Base-by-base conservation (phyloP, 2,797 vertebrate species). In the Gorsachius magnificus region DNA sequence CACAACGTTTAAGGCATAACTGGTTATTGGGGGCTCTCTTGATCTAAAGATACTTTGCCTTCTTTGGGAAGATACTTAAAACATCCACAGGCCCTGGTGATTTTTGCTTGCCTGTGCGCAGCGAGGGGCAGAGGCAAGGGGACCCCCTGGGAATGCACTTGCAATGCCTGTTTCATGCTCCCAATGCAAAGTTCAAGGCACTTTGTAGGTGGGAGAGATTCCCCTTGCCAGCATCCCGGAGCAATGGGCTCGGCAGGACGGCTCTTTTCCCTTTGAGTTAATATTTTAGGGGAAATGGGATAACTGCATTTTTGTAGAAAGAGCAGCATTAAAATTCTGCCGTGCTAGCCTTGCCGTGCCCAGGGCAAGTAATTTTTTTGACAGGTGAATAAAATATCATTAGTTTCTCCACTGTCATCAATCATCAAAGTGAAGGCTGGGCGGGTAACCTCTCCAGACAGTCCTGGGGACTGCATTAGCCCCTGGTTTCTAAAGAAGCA, bases 321-420 rank as follows among this genome's bases (percentile, higher is more conserved):
- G 57, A 58, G 38, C 12, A 1, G 84, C 0, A 0, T 90, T 95
- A 50, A 53, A 57, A 90, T 90, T 86, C 89, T 78, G 28, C 72
- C 0, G 1, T 29, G 63, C 66, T 78, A 58, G 90, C 69, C 57
- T 70, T 57, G 71, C 95, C 80, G 89, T 43, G 85, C 79, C 68
- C 36, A 48, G 70, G 84, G 93, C 77, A 97, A 96, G 83, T 94
- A 97, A 97, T 97, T 96, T 87, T 93, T 97, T 97, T 97, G 97
- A 96, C 96, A 97, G 80, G 93, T 96, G 97, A 92, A 97, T 96
- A 96, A 96, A 95, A 93, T 97, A 95, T 97, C 91, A 94, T 97
- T 97, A 87, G 95, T 91, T 96, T 92, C 91, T 96, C 83, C 91
- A 61, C 96, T 94, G 93, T 93, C 95, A 94, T 96, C 95, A 79